These are phyloP conservation scores for Halotydeus destructor DNA, from an alignment of 1,140 invertebrate genomes.

Conservation along the genomic window DNA sequence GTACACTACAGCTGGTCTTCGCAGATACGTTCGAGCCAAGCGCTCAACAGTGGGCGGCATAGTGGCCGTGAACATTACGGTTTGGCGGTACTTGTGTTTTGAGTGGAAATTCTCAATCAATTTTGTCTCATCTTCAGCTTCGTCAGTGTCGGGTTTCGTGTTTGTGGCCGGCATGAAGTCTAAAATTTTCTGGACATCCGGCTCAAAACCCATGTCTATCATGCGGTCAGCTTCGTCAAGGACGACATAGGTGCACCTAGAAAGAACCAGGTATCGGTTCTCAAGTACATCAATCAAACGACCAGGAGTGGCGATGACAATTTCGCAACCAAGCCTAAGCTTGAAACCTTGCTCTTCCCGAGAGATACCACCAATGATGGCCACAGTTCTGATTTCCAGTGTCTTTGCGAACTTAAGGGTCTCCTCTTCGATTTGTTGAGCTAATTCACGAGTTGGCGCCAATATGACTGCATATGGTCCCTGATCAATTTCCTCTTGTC, in stretches of 20 bases:
- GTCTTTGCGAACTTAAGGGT: slow-evolving; percentile 90
- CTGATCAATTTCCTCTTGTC: slow-evolving; percentile 29
- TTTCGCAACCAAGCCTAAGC: slow-evolving; percentile 88
- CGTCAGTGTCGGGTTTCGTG: slow-evolving; percentile 93
- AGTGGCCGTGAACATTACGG: slow-evolving; percentile 99
- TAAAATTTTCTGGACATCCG: slow-evolving; percentile 87
- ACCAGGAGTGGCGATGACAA: slow-evolving; percentile 99
- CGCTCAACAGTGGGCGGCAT: slow-evolving; percentile 97
- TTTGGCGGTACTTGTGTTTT: slow-evolving; percentile 95
- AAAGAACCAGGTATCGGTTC: slow-evolving; percentile 72
- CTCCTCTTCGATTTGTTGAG: slow-evolving; percentile 99
- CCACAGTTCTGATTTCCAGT: slow-evolving; percentile 83
- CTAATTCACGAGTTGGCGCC: slow-evolving; percentile 93
- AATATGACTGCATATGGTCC: slow-evolving; percentile 99
- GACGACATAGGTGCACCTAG: slow-evolving; percentile 57
- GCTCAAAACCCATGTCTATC: slow-evolving; percentile 99
- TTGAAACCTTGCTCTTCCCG: slow-evolving; percentile 96
- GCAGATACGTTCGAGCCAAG: slow-evolving; percentile 75
- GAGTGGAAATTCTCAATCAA: slow-evolving; percentile 84
- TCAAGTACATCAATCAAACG: slow-evolving; percentile 96
- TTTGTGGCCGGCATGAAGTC: slow-evolving; percentile 97
- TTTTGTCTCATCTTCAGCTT: slow-evolving; percentile 82
- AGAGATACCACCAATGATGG: slow-evolving; percentile 91
- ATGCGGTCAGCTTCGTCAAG: slow-evolving; percentile 76
- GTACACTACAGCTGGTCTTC: slow-evolving; percentile 90